phyloP scores from a whole-genome alignment of 2,113 vertebrate species.

The Gasterosteus nipponicus region DNA sequence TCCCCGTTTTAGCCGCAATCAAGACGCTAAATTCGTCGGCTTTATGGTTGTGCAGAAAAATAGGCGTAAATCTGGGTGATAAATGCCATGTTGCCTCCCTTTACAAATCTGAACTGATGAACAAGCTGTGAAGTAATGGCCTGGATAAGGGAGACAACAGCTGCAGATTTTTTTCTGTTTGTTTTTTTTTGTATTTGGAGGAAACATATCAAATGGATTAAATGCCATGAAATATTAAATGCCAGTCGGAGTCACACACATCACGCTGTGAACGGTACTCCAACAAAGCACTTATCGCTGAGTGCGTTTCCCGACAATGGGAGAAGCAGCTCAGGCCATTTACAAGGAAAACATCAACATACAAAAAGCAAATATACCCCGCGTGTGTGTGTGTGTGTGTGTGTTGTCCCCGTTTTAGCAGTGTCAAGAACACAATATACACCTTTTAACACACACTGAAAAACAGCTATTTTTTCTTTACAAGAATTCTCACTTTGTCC shows the following conservation, averaged over 20 bases:
- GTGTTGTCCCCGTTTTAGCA: too few relatives aligned
- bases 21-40: conserved; percentile 51
- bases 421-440: conserved; percentile 43
- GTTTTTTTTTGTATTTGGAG: conserved; percentile 44
- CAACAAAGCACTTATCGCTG: conserved; percentile 76
- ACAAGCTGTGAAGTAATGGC: conserved; percentile 71
- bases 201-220: conserved; percentile 81
- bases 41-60: conserved; percentile 27
- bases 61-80: conserved; percentile 43
- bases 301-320: conserved; percentile 78
- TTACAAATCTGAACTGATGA: conserved; percentile 72
- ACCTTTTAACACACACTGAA: conserved; percentile 40
- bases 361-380: conserved; percentile 15
- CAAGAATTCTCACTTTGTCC: conserved; percentile 63
- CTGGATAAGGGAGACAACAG: conserved; percentile 66
- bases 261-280: conserved; percentile 54
- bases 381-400: conserved; percentile 17
- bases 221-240: conserved; percentile 81
- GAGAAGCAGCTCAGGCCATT: conserved; percentile 68
- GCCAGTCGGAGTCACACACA: conserved; percentile 68
- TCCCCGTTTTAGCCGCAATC: conserved; percentile 35
- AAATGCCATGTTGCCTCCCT: conserved; percentile 50
- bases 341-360: conserved; percentile 72
- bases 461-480: conserved; percentile 25
- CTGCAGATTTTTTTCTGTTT: conserved; percentile 41